Percentiles rank a stretch among this genome's conserved stretches.
phyloP scores from a whole-genome alignment of 2,113 vertebrate genomes.

The Tragelaphus imberbis region DNA sequence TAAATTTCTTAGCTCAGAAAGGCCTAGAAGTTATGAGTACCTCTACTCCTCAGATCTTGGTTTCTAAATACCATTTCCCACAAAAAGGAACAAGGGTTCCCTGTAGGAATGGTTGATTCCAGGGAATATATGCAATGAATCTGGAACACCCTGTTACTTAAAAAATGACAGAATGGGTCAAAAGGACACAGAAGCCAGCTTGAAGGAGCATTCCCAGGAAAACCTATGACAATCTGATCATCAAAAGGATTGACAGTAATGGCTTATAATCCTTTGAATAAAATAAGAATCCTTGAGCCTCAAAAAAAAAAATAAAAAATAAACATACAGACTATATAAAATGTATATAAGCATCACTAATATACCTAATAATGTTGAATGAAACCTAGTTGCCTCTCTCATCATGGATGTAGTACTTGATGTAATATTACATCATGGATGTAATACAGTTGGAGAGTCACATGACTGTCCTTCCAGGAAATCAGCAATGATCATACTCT shows the following conservation, averaged over 20 bases:
- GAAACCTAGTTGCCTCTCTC: not conserved
- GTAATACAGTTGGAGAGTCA: not conserved
- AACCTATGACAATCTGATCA: not conserved
- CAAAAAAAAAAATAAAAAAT: not conserved
- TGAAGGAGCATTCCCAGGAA: not conserved
- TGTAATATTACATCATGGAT: not conserved
- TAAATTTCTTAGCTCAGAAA: not conserved
- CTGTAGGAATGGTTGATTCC: not conserved
- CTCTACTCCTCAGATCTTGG: not conserved
- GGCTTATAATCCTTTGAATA: not conserved
- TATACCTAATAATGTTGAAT: not conserved
- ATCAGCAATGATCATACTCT: not conserved
- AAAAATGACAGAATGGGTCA: not conserved
- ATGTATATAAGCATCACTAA: not conserved
- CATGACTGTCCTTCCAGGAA: not conserved
- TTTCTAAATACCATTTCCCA: not conserved
- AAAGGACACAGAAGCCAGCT: not conserved
- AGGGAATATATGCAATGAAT: not conserved
- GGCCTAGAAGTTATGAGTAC: not conserved
- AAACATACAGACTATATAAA: not conserved
- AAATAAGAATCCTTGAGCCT: not conserved
- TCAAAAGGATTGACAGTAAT: not conserved
- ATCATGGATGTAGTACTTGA: not conserved
- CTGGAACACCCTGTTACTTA: not conserved
- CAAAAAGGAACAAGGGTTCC: not conserved